Percentiles rank a stretch among this genome's conserved stretches.
These are phyloP conservation scores for Echinometra lucunter DNA, from an alignment of 53 echinoderm and acorn worm species.

Conservation along the genomic window DNA sequence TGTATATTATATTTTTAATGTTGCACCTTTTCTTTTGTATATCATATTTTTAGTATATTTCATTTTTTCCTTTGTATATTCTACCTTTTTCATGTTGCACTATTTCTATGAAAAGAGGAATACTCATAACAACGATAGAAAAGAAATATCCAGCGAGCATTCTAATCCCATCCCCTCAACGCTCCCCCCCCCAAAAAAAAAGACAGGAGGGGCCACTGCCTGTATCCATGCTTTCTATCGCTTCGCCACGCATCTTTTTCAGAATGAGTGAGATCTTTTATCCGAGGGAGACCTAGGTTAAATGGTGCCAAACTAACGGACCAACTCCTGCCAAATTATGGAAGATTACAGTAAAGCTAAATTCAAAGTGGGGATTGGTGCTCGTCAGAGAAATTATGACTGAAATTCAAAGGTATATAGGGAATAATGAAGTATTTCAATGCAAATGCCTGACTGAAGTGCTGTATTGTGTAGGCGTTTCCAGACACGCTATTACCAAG, in stretches of 20 bases:
- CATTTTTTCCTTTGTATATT: no score
- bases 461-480: background rate
- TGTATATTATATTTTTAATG: no score
- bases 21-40: no score
- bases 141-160: no score
- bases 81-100: no score
- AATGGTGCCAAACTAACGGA: background rate
- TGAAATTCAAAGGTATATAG: background rate
- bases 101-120: no score
- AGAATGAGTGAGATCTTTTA: background rate
- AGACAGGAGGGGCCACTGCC: background rate
- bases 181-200: no score
- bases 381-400: background rate
- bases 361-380: background rate
- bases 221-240: background rate
- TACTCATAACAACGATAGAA: no score
- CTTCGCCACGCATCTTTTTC: background rate
- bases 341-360: background rate
- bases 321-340: background rate
- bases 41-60: no score
- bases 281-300: background rate
- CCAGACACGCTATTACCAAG: background rate
- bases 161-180: no score
- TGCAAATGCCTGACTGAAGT: background rate
- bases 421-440: background rate